Evolutionary conservation across 2,888 invertebrate genomes (phyloP).

Genomic region (Urechis unicinctus): DNA sequence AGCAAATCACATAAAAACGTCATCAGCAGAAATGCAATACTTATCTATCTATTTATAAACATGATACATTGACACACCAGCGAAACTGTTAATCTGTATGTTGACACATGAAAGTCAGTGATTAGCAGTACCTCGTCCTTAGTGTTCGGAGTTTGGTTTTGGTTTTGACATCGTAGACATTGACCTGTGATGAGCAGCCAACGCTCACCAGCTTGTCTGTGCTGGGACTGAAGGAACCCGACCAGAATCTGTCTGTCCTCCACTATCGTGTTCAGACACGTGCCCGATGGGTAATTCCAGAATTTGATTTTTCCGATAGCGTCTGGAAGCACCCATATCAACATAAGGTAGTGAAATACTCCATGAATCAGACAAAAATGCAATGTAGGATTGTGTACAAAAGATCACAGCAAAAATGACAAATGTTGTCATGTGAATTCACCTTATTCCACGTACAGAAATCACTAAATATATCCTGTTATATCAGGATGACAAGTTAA

Average conservation of each 20-base stretch:
- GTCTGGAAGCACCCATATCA: no score
- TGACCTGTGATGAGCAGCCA: constrained; percentile 39
- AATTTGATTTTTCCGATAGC: constrained; percentile 45
- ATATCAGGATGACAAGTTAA: no score
- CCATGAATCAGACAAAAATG: no score
- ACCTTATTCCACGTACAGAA: no score
- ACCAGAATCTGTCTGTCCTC: constrained; percentile 33
- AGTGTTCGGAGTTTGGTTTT: constrained; percentile 33
- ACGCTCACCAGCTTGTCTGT: constrained; percentile 36
- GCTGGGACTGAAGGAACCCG: constrained; percentile 32
- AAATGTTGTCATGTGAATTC: not conserved
- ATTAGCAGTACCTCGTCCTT: constrained; percentile 38
- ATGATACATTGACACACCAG: not conserved
- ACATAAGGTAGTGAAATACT: no score
- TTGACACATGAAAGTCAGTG: not conserved
- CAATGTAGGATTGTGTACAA: not conserved
- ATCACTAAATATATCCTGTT: no score
- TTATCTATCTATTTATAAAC: constrained; percentile 3
- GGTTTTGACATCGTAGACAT: constrained; percentile 44
- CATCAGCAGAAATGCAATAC: no score
- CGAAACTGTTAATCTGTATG: not conserved
- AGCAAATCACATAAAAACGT: no score
- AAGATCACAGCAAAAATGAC: not conserved
- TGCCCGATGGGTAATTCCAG: constrained; percentile 46
- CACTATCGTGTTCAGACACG: constrained; percentile 37